Conservation (phyloP, 2,113 vertebrate species). For the Eretmochelys imbricata region DNA sequence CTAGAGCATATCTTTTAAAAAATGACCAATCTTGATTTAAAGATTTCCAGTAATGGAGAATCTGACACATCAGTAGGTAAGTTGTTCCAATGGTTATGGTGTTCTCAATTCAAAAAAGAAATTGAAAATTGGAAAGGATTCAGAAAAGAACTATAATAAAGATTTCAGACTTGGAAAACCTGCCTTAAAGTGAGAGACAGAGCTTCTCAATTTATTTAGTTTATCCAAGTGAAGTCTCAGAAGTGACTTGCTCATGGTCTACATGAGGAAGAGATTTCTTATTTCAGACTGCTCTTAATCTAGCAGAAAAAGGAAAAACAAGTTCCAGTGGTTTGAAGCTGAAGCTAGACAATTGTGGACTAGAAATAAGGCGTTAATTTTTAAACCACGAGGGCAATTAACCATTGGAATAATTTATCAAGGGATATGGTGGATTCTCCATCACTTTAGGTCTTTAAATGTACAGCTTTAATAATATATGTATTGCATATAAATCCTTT, state of each 20-base stretch:
- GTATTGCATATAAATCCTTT: neutral
- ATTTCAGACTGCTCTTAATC: neutral
- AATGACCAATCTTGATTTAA: neutral
- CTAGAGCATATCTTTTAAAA: neutral
- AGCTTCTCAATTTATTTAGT: neutral
- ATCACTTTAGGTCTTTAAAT: neutral
- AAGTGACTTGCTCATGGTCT: neutral
- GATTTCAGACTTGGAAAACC: neutral
- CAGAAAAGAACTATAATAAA: neutral
- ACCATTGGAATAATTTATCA: neutral
- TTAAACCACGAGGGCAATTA: neutral
- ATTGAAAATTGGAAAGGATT: neutral
- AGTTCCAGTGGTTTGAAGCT: neutral
- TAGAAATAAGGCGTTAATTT: neutral
- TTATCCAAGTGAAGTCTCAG: neutral
- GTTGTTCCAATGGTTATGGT: neutral
- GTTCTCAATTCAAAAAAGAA: neutral
- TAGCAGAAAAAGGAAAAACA: neutral
- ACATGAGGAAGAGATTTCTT: neutral
- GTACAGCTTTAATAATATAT: neutral
- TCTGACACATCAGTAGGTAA: neutral
- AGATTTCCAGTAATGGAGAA: neutral
- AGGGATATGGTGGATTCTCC: neutral
- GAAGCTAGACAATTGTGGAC: neutral
- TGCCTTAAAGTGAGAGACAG: neutral